Conservation (phyloP, 2,113 vertebrate species). For the Ammodytes dubius region DNA sequence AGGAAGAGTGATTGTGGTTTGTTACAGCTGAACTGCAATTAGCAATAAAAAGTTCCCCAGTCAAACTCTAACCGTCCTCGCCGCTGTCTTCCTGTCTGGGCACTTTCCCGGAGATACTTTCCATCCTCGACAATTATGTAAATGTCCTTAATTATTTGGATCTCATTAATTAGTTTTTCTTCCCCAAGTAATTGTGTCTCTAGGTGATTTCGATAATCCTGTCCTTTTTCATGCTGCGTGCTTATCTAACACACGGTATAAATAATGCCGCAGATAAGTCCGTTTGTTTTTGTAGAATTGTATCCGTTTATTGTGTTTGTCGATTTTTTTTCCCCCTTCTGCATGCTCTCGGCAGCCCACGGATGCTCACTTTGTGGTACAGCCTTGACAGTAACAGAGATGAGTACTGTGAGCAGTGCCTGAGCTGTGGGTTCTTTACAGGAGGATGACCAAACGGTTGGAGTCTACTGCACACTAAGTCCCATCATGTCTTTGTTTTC, state of each 20-base stretch:
- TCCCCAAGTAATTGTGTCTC: constrained; percentile 40
- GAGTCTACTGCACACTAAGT: constrained; percentile 15
- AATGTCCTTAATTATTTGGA: constrained; percentile 56
- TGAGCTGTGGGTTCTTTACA: constrained; percentile 29
- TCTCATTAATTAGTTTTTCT: constrained; percentile 59
- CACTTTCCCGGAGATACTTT: constrained; percentile 25
- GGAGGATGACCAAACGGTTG: constrained; percentile 25
- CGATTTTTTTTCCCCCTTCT: not conserved
- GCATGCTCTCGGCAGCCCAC: not conserved
- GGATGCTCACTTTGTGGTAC: constrained; percentile 11
- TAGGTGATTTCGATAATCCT: constrained; percentile 50
- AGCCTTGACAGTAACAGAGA: constrained; percentile 21
- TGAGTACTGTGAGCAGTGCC: not conserved
- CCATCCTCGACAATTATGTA: constrained; percentile 34
- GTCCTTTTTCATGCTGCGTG: constrained; percentile 41
- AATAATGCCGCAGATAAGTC: not conserved
- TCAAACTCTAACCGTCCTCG: not conserved
- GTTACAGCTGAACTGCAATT: constrained; percentile 20
- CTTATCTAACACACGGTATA: constrained; percentile 24
- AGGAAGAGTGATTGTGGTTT: constrained; percentile 18
- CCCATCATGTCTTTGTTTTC: constrained; percentile 30
- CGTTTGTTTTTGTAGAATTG: not conserved
- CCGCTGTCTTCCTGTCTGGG: not conserved
- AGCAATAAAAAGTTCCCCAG: not conserved
- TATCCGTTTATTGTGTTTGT: not conserved